phyloP scores from a whole-genome alignment of 1,140 invertebrate genomes.

The Drosophila nannoptera region DNA sequence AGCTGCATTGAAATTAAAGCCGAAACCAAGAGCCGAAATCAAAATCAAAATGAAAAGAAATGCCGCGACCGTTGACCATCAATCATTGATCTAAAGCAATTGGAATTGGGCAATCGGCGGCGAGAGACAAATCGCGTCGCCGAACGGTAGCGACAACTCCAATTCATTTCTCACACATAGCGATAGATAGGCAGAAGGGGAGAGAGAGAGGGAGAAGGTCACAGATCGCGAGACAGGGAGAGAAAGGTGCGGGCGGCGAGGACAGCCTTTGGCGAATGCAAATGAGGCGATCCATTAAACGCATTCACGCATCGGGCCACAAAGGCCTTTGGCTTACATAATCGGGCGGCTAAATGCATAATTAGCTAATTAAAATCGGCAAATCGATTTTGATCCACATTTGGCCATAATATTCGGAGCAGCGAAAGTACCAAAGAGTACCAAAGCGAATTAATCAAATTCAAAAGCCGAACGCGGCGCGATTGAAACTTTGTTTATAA shows the following conservation, averaged over 20 bases:
- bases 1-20: not conserved
- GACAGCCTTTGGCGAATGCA: constrained; percentile 47
- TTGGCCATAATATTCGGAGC: not conserved
- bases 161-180: constrained; percentile 16
- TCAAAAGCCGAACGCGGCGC: constrained; percentile 39
- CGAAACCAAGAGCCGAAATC: constrained; percentile 9
- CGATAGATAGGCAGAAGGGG: not conserved
- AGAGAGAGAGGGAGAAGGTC: not conserved
- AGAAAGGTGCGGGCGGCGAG: not conserved
- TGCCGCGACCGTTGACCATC: constrained; percentile 43
- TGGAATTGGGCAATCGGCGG: constrained; percentile 47
- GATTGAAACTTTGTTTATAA: constrained; percentile 49
- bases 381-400: constrained; percentile 33
- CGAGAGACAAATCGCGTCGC: constrained; percentile 47
- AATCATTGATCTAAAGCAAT: constrained; percentile 58
- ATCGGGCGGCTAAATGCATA: constrained; percentile 28
- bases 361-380: constrained; percentile 44
- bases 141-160: constrained; percentile 60
- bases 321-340: constrained; percentile 21
- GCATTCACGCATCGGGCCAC: constrained; percentile 13
- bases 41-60: constrained; percentile 48
- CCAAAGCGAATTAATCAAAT: constrained; percentile 41
- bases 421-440: constrained; percentile 34
- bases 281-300: constrained; percentile 49
- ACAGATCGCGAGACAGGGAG: not conserved